A percentile compares a stretch with the other conserved stretches of the same genome.
Evolutionary conservation across 2,888 invertebrate species (phyloP).

Genomic region (Scaptomyza parva): DNA sequence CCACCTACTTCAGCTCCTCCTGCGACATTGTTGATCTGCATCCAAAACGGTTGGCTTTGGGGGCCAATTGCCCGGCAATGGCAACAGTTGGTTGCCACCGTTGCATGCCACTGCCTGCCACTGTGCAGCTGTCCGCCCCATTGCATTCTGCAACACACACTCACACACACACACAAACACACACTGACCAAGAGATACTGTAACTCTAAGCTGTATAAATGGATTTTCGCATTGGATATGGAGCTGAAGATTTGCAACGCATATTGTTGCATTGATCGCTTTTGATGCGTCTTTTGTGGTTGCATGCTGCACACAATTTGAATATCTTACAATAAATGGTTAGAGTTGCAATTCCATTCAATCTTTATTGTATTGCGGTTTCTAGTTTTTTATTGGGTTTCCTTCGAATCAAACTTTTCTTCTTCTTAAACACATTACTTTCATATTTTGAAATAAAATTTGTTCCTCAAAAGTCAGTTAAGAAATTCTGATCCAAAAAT

Average conservation of each 20-base stretch:
- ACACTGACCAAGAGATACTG: slow-evolving; percentile 10
- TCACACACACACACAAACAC: slow-evolving; percentile 26
- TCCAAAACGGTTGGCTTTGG: slow-evolving; percentile 51
- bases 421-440: too few relatives aligned
- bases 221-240: slow-evolving; percentile 7
- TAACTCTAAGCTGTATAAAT: slow-evolving; percentile 6
- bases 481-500: too few relatives aligned
- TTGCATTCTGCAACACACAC: slow-evolving; percentile 39
- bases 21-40: slow-evolving; percentile 33
- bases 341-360: slow-evolving; percentile 21
- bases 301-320: slow-evolving; percentile 38
- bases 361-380: slow-evolving; percentile 24
- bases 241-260: slow-evolving; percentile 18
- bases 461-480: too few relatives aligned
- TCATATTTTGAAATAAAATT: too few relatives aligned
- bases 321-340: slow-evolving; percentile 31
- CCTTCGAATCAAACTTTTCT: too few relatives aligned
- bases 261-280: slow-evolving; percentile 41
- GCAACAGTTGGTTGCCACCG: slow-evolving; percentile 61
- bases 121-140: slow-evolving; percentile 73
- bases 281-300: slow-evolving; percentile 54
- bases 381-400: background rate
- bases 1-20: slow-evolving; percentile 11
- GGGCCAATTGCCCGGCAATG: slow-evolving; percentile 69
- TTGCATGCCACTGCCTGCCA: slow-evolving; percentile 59